phyloP scores from a whole-genome alignment of 1,140 invertebrate species.

The Dinothrombium tinctorium region DNA sequence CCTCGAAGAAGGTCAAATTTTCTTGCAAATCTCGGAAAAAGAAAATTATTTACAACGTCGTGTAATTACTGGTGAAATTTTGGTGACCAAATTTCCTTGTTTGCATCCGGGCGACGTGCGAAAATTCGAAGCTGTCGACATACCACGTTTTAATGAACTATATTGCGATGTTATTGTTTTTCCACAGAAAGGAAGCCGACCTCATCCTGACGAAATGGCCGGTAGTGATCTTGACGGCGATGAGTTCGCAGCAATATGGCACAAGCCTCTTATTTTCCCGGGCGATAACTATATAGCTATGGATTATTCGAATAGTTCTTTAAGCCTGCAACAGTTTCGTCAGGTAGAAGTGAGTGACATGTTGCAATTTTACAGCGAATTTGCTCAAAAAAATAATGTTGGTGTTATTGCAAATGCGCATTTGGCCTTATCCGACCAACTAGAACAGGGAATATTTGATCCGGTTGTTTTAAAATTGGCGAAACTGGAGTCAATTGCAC shows the following conservation, averaged over 20 bases:
- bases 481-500: slow-evolving; percentile 15
- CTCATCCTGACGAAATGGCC: slow-evolving; percentile 25
- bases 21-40: slow-evolving; percentile 13
- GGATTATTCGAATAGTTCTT: slow-evolving; percentile 9
- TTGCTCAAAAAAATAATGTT: slow-evolving; percentile 18
- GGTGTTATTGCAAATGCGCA: slow-evolving; percentile 18
- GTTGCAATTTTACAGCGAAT: slow-evolving; percentile 18
- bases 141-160: slow-evolving; percentile 18
- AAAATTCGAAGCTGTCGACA: slow-evolving; percentile 20
- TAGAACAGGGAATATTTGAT: slow-evolving; percentile 12
- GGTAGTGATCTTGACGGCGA: slow-evolving; percentile 18
- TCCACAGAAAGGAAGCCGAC: slow-evolving; percentile 20
- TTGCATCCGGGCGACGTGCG: slow-evolving; percentile 23
- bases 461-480: slow-evolving; percentile 15
- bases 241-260: slow-evolving; percentile 16
- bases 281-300: slow-evolving; percentile 11
- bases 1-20: slow-evolving; percentile 14
- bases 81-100: slow-evolving; percentile 23
- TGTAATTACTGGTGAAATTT: slow-evolving; percentile 9
- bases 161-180: slow-evolving; percentile 24
- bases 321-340: not conserved
- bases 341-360: slow-evolving; percentile 14
- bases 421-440: slow-evolving; percentile 16
- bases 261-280: slow-evolving; percentile 11
- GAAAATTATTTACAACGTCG: not conserved